Evolutionary conservation across 2,113 vertebrate genomes (phyloP), one percentile per base, ranked within the genome.

Genomic region (Cromileptes altivelis): DNA sequence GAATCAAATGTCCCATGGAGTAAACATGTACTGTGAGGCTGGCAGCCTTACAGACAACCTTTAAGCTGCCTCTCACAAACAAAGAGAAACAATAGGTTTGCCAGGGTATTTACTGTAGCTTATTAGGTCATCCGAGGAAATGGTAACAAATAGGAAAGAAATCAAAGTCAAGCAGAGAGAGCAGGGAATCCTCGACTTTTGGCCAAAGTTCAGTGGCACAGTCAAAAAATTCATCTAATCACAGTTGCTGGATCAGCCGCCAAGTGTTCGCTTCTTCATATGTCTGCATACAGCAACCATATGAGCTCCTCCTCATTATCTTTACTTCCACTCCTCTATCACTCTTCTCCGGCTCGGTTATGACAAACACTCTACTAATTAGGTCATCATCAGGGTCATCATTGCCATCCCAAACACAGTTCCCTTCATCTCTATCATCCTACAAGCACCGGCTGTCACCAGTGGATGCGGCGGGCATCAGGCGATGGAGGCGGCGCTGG

Each of bases 321-420:
- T 77, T 74, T 18, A 70, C n/a, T 62, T 65, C 49, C 50, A 23
- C 30, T 49, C 69, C 64, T 45, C 71, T 37, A 19, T 81, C 61
- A 50, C 62, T 79, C 57, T 69, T 70, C 58, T 84, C 27, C 60
- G 21, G 53, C 45, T 60, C 14, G 15, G 55, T 78, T 83, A 80
- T 75, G 75, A 70, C 82, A 88, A 87, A 87, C 65, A 84, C 61
- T 80, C 64, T 27, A 47, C 86, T 91, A 90, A 90, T 90, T 88
- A 90, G 88, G 88, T 89, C 89, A 89, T 89, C 88, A 81, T 80
- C 80, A 86, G 84, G 85, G 91, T 93, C 91, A 90, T 93, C 86
- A 73, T 73, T 47, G 47, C 87, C 84, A 86, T 92, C 82, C 83
- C 84, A 79, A 80, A 80, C 73, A 73, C 62, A 81, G 78, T 73